These are phyloP conservation scores for Mizuhopecten yessoensis DNA, from an alignment of 1,140 invertebrate species.

Conservation along the genomic window DNA sequence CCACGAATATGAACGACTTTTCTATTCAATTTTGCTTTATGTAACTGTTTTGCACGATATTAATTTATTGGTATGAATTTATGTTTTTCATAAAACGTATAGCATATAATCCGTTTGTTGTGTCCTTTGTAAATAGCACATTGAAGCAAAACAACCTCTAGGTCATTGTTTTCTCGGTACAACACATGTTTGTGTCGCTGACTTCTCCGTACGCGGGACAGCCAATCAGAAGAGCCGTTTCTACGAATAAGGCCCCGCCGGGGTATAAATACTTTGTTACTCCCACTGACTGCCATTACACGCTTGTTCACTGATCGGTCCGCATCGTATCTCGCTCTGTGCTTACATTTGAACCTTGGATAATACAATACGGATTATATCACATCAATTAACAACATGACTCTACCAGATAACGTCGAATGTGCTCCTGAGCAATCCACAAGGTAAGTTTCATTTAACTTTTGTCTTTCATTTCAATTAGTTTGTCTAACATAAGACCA, in stretches of 20 bases:
- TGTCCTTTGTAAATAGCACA: neutral
- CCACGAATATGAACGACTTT: neutral
- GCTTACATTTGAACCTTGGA: neutral
- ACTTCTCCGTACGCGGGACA: neutral
- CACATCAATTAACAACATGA: neutral
- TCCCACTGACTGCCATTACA: neutral
- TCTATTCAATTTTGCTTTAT: neutral
- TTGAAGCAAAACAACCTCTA: neutral
- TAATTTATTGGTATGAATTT: neutral
- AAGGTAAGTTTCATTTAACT: constrained; percentile 39
- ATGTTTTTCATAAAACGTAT: no score
- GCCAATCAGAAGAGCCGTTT: neutral
- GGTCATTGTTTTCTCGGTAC: constrained; percentile 33
- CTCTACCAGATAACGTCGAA: neutral
- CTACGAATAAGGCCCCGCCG: constrained; percentile 28
- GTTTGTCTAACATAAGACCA: neutral
- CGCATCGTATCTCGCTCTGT: neutral
- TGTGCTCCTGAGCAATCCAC: constrained; percentile 20
- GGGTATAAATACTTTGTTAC: constrained; percentile 39
- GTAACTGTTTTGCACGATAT: neutral
- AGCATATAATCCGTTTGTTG: neutral
- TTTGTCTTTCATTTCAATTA: neutral
- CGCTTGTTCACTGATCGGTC: neutral
- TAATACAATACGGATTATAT: neutral
- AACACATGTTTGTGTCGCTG: constrained; percentile 30